Conservation (phyloP, 2,888 invertebrate species). For the Erpobdella octoculata region DNA sequence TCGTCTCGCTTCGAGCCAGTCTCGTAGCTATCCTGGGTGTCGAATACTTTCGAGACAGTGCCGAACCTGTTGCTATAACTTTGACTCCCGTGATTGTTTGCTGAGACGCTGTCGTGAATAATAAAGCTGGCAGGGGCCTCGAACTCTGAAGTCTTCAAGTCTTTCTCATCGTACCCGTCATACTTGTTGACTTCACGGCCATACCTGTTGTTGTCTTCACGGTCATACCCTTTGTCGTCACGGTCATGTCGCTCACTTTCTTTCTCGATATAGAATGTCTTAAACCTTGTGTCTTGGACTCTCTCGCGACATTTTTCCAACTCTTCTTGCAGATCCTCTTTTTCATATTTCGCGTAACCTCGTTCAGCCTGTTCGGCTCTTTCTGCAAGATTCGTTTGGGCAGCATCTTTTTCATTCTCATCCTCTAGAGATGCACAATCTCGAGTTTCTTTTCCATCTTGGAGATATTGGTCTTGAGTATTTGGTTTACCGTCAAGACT, state of each 20-base stretch:
- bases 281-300: too few relatives aligned
- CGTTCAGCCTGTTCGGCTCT: not conserved
- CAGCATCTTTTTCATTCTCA: too few relatives aligned
- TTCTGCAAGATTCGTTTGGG: not conserved
- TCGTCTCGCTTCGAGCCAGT: not conserved
- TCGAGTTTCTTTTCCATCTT: too few relatives aligned
- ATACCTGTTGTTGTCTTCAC: not conserved
- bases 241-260: not conserved
- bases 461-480: too few relatives aligned
- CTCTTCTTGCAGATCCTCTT: too few relatives aligned
- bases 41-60: too few relatives aligned
- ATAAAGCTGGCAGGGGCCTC: constrained; percentile 6
- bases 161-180: not conserved
- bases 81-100: not conserved
- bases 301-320: too few relatives aligned
- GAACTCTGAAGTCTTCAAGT: not conserved
- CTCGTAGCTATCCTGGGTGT: not conserved
- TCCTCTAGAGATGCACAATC: too few relatives aligned
- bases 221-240: not conserved
- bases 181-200: not conserved
- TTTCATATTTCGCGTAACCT: not conserved
- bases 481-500: too few relatives aligned
- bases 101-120: not conserved
- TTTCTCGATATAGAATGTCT: not conserved
- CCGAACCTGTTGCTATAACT: too few relatives aligned